These are phyloP conservation scores for Penaeus chinensis DNA, from an alignment of 1,140 invertebrate species.

Conservation along the genomic window DNA sequence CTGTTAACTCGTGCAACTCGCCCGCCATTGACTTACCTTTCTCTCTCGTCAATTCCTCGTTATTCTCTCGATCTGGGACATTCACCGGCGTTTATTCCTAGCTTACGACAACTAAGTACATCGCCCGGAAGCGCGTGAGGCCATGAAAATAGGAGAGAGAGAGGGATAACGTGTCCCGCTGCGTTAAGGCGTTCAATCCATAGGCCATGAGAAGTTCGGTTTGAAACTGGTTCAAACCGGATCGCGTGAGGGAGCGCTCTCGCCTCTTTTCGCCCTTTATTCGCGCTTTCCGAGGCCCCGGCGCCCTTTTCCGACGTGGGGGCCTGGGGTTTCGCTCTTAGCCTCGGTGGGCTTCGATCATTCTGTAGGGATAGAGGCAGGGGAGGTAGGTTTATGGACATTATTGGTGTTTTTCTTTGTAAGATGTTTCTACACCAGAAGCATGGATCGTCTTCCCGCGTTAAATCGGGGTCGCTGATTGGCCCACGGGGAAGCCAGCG, in stretches of 20 bases:
- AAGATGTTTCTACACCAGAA: slow-evolving; percentile 29
- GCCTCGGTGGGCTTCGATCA: too few relatives aligned
- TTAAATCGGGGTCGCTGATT: slow-evolving; percentile 42
- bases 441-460: slow-evolving; percentile 57
- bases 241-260: slow-evolving; percentile 18
- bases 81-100: neutral
- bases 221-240: slow-evolving; percentile 63
- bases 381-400: neutral
- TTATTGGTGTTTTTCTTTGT: slow-evolving; percentile 49
- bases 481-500: neutral
- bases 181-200: slow-evolving; percentile 50
- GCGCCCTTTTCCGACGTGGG: neutral
- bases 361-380: too few relatives aligned
- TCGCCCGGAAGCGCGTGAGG: slow-evolving; percentile 10
- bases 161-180: slow-evolving; percentile 8
- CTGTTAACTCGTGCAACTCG: slow-evolving; percentile 2
- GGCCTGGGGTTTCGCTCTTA: too few relatives aligned
- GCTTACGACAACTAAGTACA: slow-evolving; percentile 5
- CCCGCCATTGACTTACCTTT: slow-evolving; percentile 42
- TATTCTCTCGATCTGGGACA: slow-evolving; percentile 32
- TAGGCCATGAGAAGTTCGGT: slow-evolving; percentile 60
- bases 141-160: slow-evolving; percentile 35
- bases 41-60: neutral
- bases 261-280: slow-evolving; percentile 1
- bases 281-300: neutral